These are phyloP conservation scores for Callionymus lyra DNA, from an alignment of 2,113 vertebrate genomes.

Conservation along the genomic window DNA sequence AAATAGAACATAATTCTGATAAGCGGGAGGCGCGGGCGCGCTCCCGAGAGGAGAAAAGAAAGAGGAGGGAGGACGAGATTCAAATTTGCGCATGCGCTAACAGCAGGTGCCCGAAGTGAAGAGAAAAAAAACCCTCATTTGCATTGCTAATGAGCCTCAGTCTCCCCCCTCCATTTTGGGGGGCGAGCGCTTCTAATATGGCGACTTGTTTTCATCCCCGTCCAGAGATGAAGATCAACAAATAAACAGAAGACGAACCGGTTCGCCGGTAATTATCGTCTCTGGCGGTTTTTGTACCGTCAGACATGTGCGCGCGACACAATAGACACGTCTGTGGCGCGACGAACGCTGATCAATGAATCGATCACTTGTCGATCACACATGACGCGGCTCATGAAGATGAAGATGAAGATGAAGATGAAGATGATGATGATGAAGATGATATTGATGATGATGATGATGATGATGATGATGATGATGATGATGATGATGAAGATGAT, in stretches of 20 bases:
- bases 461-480: no score
- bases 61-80: slow-evolving; percentile 1
- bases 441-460: no score
- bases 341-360: no score
- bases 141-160: slow-evolving; percentile 53
- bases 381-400: no score
- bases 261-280: no score
- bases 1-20: slow-evolving; percentile 34
- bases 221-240: neutral
- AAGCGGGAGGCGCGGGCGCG: slow-evolving; percentile 21
- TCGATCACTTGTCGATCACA: no score
- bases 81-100: slow-evolving; percentile 34
- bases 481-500: no score
- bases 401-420: no score
- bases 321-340: no score
- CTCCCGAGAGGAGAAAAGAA: slow-evolving; percentile 3
- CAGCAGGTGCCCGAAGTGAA: slow-evolving; percentile 52
- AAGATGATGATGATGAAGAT: no score
- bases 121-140: slow-evolving; percentile 22
- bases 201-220: slow-evolving; percentile 28
- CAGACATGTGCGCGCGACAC: no score
- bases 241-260: slow-evolving; percentile 1
- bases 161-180: slow-evolving; percentile 44
- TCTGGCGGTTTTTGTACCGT: no score
- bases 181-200: slow-evolving; percentile 41